phyloP scores from a whole-genome alignment of 1,140 invertebrate genomes.

The Leptinotarsa lineolata region DNA sequence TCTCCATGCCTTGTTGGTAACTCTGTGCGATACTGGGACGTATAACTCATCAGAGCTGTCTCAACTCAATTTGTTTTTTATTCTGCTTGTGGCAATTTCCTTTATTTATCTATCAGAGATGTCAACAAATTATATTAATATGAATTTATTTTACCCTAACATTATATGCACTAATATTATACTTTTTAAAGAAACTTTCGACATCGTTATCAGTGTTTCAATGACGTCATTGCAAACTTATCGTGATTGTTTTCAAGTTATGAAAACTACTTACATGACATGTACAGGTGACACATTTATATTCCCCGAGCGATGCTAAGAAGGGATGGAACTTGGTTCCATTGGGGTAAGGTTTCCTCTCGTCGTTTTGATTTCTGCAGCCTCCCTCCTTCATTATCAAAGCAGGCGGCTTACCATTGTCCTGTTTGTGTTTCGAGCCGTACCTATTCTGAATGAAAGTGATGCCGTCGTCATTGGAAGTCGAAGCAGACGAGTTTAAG shows the following conservation, averaged over 20 bases:
- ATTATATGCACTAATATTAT: too few relatives aligned
- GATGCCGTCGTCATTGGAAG: slow-evolving; percentile 34
- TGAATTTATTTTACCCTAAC: too few relatives aligned
- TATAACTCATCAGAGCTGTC: too few relatives aligned
- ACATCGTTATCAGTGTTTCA: too few relatives aligned
- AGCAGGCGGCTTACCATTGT: slow-evolving; percentile 67
- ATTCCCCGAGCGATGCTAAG: slow-evolving; percentile 79
- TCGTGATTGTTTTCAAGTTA: background rate
- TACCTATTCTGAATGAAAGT: slow-evolving; percentile 9
- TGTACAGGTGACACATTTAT: slow-evolving; percentile 83
- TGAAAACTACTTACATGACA: slow-evolving; percentile 75
- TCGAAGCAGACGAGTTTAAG: slow-evolving; percentile 51
- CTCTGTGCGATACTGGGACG: too few relatives aligned
- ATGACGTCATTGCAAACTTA: too few relatives aligned
- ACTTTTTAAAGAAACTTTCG: too few relatives aligned
- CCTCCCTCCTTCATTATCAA: slow-evolving; percentile 77
- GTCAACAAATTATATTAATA: too few relatives aligned
- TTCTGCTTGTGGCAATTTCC: too few relatives aligned
- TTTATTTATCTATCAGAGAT: too few relatives aligned
- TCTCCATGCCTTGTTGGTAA: too few relatives aligned
- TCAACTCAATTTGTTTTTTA: too few relatives aligned
- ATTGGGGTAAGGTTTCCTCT: slow-evolving; percentile 71
- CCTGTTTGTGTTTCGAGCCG: slow-evolving; percentile 51
- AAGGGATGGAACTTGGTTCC: slow-evolving; percentile 85
- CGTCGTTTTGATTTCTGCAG: slow-evolving; percentile 69